A percentile compares a stretch with the other conserved stretches of the same genome.
These are phyloP conservation scores for Drosophila anceps DNA, from an alignment of 2,888 invertebrate species.

Conservation along the genomic window DNA sequence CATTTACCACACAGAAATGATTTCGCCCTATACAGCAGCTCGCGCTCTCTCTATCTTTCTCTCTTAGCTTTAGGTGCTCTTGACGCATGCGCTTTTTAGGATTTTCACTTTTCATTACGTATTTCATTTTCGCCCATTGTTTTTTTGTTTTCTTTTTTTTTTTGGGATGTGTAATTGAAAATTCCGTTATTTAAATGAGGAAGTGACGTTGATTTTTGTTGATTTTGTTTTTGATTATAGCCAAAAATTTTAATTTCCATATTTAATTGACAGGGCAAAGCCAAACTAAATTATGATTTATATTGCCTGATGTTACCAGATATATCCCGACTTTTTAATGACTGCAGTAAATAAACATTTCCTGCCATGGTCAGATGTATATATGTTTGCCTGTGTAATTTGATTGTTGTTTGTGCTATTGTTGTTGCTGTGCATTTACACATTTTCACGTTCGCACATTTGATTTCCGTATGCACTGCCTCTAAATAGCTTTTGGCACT, in stretches of 20 bases:
- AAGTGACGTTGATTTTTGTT: constrained; percentile 69
- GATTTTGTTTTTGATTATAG: constrained; percentile 7
- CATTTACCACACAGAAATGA: constrained; percentile 45
- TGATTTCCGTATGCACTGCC: constrained; percentile 74
- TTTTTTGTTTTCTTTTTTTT: constrained; percentile 22
- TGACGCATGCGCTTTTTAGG: constrained; percentile 60
- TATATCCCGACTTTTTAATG: constrained; percentile 25
- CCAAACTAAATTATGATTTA: constrained; percentile 36
- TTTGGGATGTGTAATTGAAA: constrained; percentile 70
- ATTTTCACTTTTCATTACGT: constrained; percentile 76
- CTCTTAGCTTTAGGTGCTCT: constrained; percentile 31
- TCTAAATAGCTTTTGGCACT: constrained; percentile 76
- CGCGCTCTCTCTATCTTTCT: background rate
- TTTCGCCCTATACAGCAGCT: constrained; percentile 31
- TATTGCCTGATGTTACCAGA: constrained; percentile 14
- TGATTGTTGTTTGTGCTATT: constrained; percentile 20
- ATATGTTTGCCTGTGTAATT: constrained; percentile 3
- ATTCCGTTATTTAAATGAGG: constrained; percentile 81
- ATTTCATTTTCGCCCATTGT: constrained; percentile 63
- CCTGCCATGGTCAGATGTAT: constrained; percentile 44
- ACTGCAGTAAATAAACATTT: constrained; percentile 66
- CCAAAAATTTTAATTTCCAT: constrained; percentile 62
- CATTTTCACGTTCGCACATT: constrained; percentile 50
- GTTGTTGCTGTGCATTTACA: constrained; percentile 22
- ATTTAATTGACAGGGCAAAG: constrained; percentile 68